These are phyloP conservation scores for Palythoa caribaeorum DNA, from an alignment of 92 coral and sea anemone genomes.

Conservation along the genomic window DNA sequence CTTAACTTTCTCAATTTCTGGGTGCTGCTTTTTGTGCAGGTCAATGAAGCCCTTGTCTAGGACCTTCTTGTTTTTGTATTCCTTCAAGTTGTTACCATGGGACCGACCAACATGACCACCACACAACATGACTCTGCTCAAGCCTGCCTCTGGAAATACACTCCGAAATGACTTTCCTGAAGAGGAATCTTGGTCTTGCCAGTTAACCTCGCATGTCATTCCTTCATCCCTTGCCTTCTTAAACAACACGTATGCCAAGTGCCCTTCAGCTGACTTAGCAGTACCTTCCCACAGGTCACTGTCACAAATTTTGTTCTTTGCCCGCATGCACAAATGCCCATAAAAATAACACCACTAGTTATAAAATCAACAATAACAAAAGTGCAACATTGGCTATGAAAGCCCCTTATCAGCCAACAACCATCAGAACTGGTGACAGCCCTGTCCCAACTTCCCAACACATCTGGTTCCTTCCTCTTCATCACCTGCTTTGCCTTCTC, in stretches of 20 bases:
- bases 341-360: not conserved
- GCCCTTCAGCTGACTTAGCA: not conserved
- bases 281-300: not conserved
- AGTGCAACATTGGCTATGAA: not conserved
- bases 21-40: not conserved
- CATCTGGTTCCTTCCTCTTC: conserved; percentile 29
- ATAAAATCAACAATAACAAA: conserved; percentile 21
- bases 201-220: not conserved
- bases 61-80: not conserved
- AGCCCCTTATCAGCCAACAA: conserved; percentile 52
- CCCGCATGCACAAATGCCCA: not conserved
- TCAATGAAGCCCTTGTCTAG: not conserved
- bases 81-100: not conserved
- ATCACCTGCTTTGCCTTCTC: conserved; percentile 42
- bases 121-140: not conserved
- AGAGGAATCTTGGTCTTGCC: not conserved
- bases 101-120: not conserved
- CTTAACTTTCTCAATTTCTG: not conserved
- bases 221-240: not conserved
- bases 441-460: conserved; percentile 39
- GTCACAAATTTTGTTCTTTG: not conserved
- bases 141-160: not conserved
- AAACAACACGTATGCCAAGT: not conserved
- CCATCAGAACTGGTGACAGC: conserved; percentile 56
- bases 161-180: not conserved